Conservation (phyloP, 2,888 invertebrate genomes). For the Prosopocoilus inquinatus region DNA sequence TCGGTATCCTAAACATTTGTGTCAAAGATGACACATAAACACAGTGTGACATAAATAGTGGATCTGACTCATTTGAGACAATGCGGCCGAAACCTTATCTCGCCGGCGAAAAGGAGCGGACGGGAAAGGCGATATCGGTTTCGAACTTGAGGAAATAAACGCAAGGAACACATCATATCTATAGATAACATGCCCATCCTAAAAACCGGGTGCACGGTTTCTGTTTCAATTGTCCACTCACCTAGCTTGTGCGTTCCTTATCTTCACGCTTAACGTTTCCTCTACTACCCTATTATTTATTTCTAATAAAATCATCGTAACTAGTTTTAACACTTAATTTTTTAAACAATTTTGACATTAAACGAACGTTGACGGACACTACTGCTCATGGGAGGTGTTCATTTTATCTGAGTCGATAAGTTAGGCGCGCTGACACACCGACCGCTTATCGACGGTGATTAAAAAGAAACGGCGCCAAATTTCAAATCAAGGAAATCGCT, state of each 20-base stretch:
- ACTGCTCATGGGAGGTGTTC: slow-evolving; percentile 29
- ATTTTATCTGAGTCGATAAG: slow-evolving; percentile 25
- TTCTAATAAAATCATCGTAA: slow-evolving; percentile 91
- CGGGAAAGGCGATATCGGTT: not conserved
- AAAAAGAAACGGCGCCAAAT: no score
- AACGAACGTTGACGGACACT: slow-evolving; percentile 23
- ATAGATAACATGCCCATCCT: slow-evolving; percentile 22
- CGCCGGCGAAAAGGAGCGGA: not conserved
- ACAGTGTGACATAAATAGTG: slow-evolving; percentile 17
- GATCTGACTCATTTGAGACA: slow-evolving; percentile 13
- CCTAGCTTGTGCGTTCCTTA: slow-evolving; percentile 95
- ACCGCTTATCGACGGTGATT: not conserved
- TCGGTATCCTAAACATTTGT: not conserved
- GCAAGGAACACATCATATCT: not conserved
- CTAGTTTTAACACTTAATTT: slow-evolving; percentile 21
- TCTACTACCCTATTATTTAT: slow-evolving; percentile 99
- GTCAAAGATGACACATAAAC: slow-evolving; percentile 15
- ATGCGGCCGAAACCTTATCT: not conserved
- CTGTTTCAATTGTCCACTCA: slow-evolving; percentile 56
- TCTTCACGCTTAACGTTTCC: slow-evolving; percentile 93
- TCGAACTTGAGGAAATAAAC: not conserved
- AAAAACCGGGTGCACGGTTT: slow-evolving; percentile 15
- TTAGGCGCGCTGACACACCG: not conserved
- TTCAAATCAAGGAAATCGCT: no score
- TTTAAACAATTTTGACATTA: slow-evolving; percentile 27